Percentiles rank a stretch among this genome's conserved stretches.
These are phyloP conservation scores for Brachyhypopomus gauderio DNA, from an alignment of 2,113 vertebrate genomes.

Conservation along the genomic window DNA sequence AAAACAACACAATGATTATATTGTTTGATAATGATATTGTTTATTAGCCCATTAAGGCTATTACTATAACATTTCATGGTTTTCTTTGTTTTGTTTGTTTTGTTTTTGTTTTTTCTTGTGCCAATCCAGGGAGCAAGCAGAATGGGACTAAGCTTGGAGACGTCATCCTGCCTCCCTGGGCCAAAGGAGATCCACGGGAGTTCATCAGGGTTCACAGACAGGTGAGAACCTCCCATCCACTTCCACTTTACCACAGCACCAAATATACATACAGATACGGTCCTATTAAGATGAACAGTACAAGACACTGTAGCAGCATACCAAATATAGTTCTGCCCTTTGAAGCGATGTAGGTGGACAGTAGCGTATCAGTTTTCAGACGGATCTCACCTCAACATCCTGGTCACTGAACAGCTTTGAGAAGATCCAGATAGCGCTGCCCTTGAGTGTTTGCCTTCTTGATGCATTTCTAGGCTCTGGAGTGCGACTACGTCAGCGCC, in stretches of 20 bases:
- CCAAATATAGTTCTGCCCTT: too few relatives aligned
- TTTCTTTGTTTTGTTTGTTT: too few relatives aligned
- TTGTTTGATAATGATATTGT: too few relatives aligned
- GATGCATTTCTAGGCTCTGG: constrained; percentile 81
- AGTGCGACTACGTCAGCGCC: constrained; percentile 96
- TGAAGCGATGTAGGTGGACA: too few relatives aligned
- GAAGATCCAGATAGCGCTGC: too few relatives aligned
- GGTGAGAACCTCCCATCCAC: constrained; percentile 67
- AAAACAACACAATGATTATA: too few relatives aligned
- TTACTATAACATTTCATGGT: too few relatives aligned
- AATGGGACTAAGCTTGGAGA: constrained; percentile 94
- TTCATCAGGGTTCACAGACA: constrained; percentile 97
- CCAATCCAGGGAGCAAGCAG: constrained; percentile 87
- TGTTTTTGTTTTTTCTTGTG: constrained; percentile 13
- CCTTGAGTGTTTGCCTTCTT: background rate
- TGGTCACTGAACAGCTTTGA: too few relatives aligned
- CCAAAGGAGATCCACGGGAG: constrained; percentile 96
- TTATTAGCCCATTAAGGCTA: too few relatives aligned
- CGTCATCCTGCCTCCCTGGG: constrained; percentile 94
- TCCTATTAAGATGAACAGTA: background rate
- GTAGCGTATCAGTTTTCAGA: too few relatives aligned
- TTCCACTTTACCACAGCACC: background rate
- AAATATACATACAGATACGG: background rate
- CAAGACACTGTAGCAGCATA: too few relatives aligned
- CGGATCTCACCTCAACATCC: too few relatives aligned